Evolutionary conservation across 1,140 invertebrate species (phyloP).

Genomic region (Caerostris darwini): DNA sequence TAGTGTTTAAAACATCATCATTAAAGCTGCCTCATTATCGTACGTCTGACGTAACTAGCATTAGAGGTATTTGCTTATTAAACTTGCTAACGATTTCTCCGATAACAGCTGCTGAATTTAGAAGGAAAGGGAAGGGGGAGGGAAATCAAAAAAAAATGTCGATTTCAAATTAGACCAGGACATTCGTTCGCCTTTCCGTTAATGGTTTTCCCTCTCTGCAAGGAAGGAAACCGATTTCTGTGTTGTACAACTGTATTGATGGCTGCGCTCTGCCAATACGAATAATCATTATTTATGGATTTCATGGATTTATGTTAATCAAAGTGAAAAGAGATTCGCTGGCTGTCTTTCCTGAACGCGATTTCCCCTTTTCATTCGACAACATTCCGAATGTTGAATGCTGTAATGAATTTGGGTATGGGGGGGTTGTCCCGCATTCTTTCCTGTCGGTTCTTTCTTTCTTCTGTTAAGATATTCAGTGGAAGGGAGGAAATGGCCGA

Average conservation of each 20-base stretch:
- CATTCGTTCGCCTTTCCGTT: not conserved
- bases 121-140: not conserved
- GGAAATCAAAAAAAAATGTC: not conserved
- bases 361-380: not conserved
- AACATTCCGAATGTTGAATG: not conserved
- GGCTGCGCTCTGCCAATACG: conserved; percentile 42
- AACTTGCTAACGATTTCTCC: conserved; percentile 53
- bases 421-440: no score
- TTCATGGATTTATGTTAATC: conserved; percentile 65
- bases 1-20: conserved; percentile 63
- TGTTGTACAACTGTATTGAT: conserved; percentile 40
- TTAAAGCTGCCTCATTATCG: conserved; percentile 36
- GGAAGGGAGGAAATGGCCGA: not conserved
- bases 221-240: not conserved
- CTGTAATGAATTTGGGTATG: not conserved
- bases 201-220: conserved; percentile 11
- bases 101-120: conserved; percentile 1
- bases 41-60: conserved; percentile 11
- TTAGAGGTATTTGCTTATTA: conserved; percentile 47
- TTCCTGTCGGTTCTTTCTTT: not conserved
- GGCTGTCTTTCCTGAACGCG: not conserved
- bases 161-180: conserved; percentile 8
- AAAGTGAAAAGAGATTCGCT: not conserved
- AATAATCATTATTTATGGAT: conserved; percentile 54
- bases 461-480: not conserved